A percentile compares a stretch with the other conserved stretches of the same genome.
phyloP scores from a whole-genome alignment of 2,888 invertebrate species.

The Mechanitis messenoides region DNA sequence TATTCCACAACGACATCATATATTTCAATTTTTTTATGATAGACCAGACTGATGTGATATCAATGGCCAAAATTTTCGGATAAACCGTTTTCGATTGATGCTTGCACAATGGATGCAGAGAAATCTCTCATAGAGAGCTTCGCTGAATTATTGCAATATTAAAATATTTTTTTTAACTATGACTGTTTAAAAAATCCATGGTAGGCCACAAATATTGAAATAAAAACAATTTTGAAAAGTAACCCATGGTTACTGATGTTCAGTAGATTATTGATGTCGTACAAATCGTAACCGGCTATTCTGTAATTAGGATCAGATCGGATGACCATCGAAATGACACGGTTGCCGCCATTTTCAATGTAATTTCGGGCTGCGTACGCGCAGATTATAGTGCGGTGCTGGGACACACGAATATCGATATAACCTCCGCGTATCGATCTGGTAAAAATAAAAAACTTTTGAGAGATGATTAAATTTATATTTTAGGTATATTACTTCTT shows the following conservation, averaged over 20 bases:
- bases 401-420: constrained; percentile 49
- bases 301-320: constrained; percentile 49
- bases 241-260: neutral
- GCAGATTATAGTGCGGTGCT: constrained; percentile 64
- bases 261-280: constrained; percentile 24
- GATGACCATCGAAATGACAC: constrained; percentile 67
- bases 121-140: too few species aligned
- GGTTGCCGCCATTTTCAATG: constrained; percentile 55
- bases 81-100: too few species aligned
- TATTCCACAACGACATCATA: too few species aligned
- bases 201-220: neutral
- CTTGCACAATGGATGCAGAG: too few species aligned
- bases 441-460: too few species aligned
- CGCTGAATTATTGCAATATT: too few species aligned
- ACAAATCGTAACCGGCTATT: constrained; percentile 49
- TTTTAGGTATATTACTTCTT: too few species aligned
- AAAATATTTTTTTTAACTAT: too few species aligned
- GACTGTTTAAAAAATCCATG: neutral
- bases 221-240: neutral
- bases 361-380: constrained; percentile 60
- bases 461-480: too few species aligned
- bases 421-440: constrained; percentile 8
- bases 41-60: too few species aligned
- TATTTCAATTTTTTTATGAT: too few species aligned
- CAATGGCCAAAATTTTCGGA: too few species aligned